Conservation (phyloP, 2,888 invertebrate genomes). For the Abscondita cerata region DNA sequence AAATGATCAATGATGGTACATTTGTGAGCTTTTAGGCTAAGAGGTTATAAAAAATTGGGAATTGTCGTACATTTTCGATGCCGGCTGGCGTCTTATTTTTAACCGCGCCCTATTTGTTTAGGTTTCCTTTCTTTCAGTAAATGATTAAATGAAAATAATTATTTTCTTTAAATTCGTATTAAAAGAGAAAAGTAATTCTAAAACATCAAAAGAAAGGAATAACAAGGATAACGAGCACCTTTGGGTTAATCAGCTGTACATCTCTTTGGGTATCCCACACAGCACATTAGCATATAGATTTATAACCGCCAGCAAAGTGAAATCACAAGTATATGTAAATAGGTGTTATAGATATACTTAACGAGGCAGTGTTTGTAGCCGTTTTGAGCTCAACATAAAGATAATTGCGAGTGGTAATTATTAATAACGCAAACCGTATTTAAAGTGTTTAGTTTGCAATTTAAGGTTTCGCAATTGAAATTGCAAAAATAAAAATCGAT, state of each 20-base stretch:
- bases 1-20: slow-evolving; percentile 35
- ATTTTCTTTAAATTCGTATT: background rate
- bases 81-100: slow-evolving; percentile 22
- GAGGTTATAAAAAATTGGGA: slow-evolving; percentile 27
- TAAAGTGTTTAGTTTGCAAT: too few relatives aligned
- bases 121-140: background rate
- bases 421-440: too few relatives aligned
- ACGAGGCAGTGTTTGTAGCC: slow-evolving; percentile 35
- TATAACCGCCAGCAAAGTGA: slow-evolving; percentile 44
- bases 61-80: slow-evolving; percentile 26
- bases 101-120: background rate
- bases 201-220: slow-evolving; percentile 35
- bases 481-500: too few relatives aligned
- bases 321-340: slow-evolving; percentile 45
- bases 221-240: slow-evolving; percentile 40
- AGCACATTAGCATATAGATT: slow-evolving; percentile 48
- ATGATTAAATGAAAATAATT: background rate
- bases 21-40: slow-evolving; percentile 34
- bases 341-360: slow-evolving; percentile 46
- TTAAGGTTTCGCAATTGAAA: too few relatives aligned
- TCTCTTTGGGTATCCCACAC: slow-evolving; percentile 42
- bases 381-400: slow-evolving; percentile 24
- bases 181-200: slow-evolving; percentile 13
- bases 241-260: slow-evolving; percentile 43
- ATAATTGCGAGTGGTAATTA: slow-evolving; percentile 12